A percentile compares a stretch with the other conserved stretches of the same genome.
These are phyloP conservation scores for Blastobasis lacticolella DNA, from an alignment of 2,888 invertebrate species.

Conservation along the genomic window DNA sequence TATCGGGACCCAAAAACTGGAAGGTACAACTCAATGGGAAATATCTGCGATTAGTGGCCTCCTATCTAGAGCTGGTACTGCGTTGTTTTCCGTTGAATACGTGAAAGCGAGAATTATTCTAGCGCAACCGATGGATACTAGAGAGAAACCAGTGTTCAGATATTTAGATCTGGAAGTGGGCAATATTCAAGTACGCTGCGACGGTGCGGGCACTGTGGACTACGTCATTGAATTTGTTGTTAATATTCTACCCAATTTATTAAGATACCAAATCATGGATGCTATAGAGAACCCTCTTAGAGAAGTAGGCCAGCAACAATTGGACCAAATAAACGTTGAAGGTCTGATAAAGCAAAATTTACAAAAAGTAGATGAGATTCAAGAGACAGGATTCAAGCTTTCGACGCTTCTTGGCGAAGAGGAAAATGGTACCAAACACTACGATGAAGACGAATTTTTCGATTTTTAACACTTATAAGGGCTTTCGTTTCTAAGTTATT, in stretches of 20 bases:
- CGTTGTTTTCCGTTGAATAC: conserved; percentile 86
- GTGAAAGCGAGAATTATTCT: conserved; percentile 79
- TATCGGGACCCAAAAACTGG: conserved; percentile 85
- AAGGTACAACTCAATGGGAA: conserved; percentile 87
- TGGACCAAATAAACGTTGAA: conserved; percentile 84
- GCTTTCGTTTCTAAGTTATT: background rate
- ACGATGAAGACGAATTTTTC: conserved; percentile 64
- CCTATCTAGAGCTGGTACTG: conserved; percentile 80
- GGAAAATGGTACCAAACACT: conserved; percentile 21
- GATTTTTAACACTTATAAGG: conserved; percentile 37
- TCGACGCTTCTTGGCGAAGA: conserved; percentile 41
- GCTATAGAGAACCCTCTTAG: conserved; percentile 86
- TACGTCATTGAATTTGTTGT: conserved; percentile 86
- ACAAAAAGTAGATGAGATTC: conserved; percentile 77
- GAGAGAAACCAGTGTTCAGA: conserved; percentile 80
- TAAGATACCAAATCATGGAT: conserved; percentile 91
- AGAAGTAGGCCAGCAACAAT: conserved; percentile 81
- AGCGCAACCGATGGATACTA: conserved; percentile 85
- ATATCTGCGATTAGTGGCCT: conserved; percentile 80
- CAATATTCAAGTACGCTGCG: conserved; percentile 87
- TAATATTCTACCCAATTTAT: conserved; percentile 87
- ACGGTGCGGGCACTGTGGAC: conserved; percentile 91
- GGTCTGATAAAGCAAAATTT: conserved; percentile 80
- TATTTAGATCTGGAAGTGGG: conserved; percentile 86
- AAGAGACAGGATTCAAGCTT: conserved; percentile 58